Conservation (phyloP, 2,888 invertebrate genomes). For the Meganola albula region DNA sequence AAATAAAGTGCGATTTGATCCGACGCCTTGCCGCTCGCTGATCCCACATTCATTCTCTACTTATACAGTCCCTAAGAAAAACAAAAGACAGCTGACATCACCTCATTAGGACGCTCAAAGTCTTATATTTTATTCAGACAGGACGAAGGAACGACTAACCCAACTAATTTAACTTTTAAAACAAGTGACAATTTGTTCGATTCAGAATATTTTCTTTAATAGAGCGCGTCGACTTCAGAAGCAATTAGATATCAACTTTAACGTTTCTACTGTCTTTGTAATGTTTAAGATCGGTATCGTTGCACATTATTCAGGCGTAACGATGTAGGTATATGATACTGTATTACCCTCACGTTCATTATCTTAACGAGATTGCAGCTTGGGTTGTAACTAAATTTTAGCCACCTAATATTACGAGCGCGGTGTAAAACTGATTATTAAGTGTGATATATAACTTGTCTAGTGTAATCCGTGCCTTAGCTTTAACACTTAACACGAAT, state of each 20-base stretch:
- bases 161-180: conserved; percentile 71
- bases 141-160: conserved; percentile 56
- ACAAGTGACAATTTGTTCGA: conserved; percentile 63
- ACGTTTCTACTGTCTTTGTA: conserved; percentile 36
- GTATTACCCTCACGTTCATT: not conserved
- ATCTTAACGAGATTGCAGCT: not conserved
- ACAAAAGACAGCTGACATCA: conserved; percentile 55
- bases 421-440: conserved; percentile 22
- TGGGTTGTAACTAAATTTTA: not conserved
- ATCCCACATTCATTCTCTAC: conserved; percentile 66
- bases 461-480: too few species aligned
- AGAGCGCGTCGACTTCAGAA: conserved; percentile 38
- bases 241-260: conserved; percentile 41
- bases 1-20: conserved; percentile 76
- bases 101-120: conserved; percentile 66
- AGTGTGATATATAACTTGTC: too few species aligned
- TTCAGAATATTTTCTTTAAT: conserved; percentile 52
- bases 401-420: not conserved
- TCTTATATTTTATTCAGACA: conserved; percentile 72
- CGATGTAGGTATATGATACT: conserved; percentile 7
- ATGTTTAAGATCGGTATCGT: conserved; percentile 21
- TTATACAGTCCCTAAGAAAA: conserved; percentile 69
- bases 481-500: too few species aligned
- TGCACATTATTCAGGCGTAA: conserved; percentile 23
- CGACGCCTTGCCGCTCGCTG: conserved; percentile 40